Conservation (phyloP, 2,888 invertebrate genomes). For the Ichneumoninae sp. region DNA sequence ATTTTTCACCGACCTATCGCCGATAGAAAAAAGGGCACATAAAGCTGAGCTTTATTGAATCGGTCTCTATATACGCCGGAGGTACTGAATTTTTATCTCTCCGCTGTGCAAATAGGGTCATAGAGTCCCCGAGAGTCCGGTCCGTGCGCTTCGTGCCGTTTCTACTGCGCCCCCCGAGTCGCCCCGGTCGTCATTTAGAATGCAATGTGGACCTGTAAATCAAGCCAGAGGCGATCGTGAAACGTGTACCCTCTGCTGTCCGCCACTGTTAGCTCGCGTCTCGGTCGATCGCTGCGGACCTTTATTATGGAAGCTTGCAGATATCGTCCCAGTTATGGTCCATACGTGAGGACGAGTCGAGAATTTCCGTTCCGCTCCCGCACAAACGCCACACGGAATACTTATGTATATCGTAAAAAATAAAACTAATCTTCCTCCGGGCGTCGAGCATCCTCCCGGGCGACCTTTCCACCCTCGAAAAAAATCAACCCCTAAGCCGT, state of each 20-base stretch:
- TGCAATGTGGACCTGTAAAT: slow-evolving; percentile 79
- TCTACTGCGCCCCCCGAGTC: slow-evolving; percentile 53
- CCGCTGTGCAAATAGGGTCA: slow-evolving; percentile 77
- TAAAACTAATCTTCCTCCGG: slow-evolving; percentile 21
- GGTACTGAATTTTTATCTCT: slow-evolving; percentile 81
- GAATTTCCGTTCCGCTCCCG: slow-evolving; percentile 35
- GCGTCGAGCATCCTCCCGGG: not conserved
- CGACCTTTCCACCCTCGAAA: slow-evolving; percentile 3
- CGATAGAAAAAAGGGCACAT: slow-evolving; percentile 23
- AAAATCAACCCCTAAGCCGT: not conserved
- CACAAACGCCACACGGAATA: slow-evolving; percentile 2
- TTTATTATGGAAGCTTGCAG: slow-evolving; percentile 29
- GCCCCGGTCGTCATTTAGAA: slow-evolving; percentile 74
- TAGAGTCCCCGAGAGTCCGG: slow-evolving; percentile 52
- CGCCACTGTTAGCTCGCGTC: not conserved
- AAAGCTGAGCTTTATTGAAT: slow-evolving; percentile 75
- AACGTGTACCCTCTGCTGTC: slow-evolving; percentile 39
- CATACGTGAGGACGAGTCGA: slow-evolving; percentile 55
- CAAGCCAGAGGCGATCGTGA: slow-evolving; percentile 70
- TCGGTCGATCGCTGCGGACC: slow-evolving; percentile 15
- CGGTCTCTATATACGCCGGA: slow-evolving; percentile 42
- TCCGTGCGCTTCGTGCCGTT: slow-evolving; percentile 35
- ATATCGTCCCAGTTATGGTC: slow-evolving; percentile 63
- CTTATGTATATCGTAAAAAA: slow-evolving; percentile 32
- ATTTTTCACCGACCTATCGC: slow-evolving; percentile 32